Evolutionary conservation across 2,113 vertebrate genomes (phyloP).

Genomic region (Takifugu bimaculatus): DNA sequence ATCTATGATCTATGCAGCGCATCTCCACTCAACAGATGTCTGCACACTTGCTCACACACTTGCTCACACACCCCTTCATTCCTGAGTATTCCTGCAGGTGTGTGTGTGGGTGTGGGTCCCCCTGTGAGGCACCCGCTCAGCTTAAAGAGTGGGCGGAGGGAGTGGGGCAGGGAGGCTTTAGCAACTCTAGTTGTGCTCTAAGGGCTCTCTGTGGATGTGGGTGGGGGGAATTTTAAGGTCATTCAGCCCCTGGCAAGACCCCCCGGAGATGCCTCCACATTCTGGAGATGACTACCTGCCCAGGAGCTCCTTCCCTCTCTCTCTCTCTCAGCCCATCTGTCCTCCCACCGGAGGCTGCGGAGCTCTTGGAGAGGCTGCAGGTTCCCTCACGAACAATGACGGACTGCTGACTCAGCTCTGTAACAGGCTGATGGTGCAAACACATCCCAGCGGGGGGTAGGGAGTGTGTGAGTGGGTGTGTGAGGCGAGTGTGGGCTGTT

Average conservation of each 20-base stretch:
- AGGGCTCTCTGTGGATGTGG: slow-evolving; percentile 63
- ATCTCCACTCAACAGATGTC: slow-evolving; percentile 64
- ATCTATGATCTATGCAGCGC: slow-evolving; percentile 31
- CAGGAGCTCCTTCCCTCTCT: slow-evolving; percentile 49
- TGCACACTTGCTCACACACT: slow-evolving; percentile 54
- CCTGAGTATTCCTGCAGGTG: slow-evolving; percentile 60
- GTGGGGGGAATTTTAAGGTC: slow-evolving; percentile 62
- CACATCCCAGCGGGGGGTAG: slow-evolving; percentile 42
- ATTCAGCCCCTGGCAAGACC: slow-evolving; percentile 62
- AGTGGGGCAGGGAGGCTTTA: slow-evolving; percentile 31
- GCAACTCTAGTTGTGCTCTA: slow-evolving; percentile 62
- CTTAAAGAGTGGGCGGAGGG: slow-evolving; percentile 54
- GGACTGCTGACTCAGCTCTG: slow-evolving; percentile 58
- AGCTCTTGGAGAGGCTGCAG: slow-evolving; percentile 21
- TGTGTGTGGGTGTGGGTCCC: slow-evolving; percentile 59
- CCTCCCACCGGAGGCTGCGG: slow-evolving; percentile 32
- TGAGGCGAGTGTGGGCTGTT: slow-evolving; percentile 30
- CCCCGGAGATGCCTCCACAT: slow-evolving; percentile 67
- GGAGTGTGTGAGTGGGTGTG: slow-evolving; percentile 30
- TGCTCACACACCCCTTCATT: slow-evolving; percentile 55
- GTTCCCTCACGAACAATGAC: slow-evolving; percentile 4
- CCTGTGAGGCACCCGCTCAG: slow-evolving; percentile 64
- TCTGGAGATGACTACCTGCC: slow-evolving; percentile 78
- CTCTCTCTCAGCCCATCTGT: slow-evolving; percentile 70
- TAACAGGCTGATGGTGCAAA: slow-evolving; percentile 59